Conservation (phyloP, 2,888 invertebrate species). For the Sericinus montela region DNA sequence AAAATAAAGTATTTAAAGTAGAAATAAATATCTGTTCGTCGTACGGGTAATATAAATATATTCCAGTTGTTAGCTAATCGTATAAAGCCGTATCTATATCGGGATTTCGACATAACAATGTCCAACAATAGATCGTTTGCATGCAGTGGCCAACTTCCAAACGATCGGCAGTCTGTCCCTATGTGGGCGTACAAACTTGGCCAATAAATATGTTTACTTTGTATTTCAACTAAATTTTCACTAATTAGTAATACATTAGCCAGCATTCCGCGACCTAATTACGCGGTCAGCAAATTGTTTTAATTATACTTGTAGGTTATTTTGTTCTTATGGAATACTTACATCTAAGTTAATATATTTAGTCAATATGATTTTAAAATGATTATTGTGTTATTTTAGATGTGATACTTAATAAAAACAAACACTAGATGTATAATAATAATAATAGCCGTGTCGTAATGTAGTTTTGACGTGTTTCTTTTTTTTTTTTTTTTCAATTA, state of each 20-base stretch:
- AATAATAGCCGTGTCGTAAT: too few species aligned
- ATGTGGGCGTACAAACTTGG: constrained; percentile 33
- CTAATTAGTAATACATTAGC: constrained; percentile 26
- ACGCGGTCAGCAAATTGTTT: neutral
- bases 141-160: constrained; percentile 39
- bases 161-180: constrained; percentile 21
- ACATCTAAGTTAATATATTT: too few species aligned
- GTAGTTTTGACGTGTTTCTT: too few species aligned
- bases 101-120: constrained; percentile 29
- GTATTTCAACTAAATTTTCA: constrained; percentile 28
- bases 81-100: constrained; percentile 22
- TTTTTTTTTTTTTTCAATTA: too few species aligned
- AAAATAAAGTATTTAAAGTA: too few species aligned
- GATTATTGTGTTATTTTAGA: too few species aligned
- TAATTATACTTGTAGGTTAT: neutral
- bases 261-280: constrained; percentile 11
- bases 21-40: too few species aligned
- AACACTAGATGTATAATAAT: too few species aligned
- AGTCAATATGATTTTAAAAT: too few species aligned
- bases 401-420: too few species aligned
- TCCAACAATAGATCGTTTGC: constrained; percentile 37
- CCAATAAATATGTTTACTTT: constrained; percentile 35
- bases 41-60: neutral
- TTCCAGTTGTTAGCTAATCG: constrained; percentile 15
- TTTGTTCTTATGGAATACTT: neutral